Evolutionary conservation across 2,797 vertebrate species (phyloP).

Genomic region (Strix occidentalis): DNA sequence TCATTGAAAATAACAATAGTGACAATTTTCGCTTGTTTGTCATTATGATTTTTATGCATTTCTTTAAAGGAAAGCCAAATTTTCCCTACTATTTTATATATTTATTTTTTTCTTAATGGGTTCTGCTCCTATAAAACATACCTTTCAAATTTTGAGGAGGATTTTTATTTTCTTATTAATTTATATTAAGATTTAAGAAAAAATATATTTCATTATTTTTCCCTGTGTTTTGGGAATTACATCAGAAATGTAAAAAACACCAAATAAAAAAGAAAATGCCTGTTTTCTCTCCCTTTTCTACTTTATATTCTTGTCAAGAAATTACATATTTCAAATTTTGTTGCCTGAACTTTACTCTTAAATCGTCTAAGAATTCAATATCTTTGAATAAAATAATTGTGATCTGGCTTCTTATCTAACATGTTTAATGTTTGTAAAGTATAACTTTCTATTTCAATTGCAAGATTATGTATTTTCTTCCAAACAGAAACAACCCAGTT

Average conservation of each 20-base stretch:
- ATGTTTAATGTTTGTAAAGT: not conserved
- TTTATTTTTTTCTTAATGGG: not conserved
- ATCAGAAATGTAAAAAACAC: not conserved
- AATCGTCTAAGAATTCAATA: not conserved
- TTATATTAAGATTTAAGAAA: not conserved
- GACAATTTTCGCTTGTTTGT: not conserved
- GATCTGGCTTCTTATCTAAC: not conserved
- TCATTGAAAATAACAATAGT: not conserved
- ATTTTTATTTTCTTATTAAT: not conserved
- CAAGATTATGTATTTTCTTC: not conserved
- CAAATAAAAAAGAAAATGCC: not conserved
- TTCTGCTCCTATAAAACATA: not conserved
- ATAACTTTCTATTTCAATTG: not conserved
- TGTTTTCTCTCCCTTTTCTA: not conserved
- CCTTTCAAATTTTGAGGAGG: not conserved
- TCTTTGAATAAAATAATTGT: not conserved
- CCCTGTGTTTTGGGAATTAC: not conserved
- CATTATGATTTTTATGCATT: not conserved
- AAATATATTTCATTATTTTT: not conserved
- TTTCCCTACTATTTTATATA: not conserved
- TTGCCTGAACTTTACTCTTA: not conserved
- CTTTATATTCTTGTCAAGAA: not conserved
- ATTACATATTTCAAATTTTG: not conserved
- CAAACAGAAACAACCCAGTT: not conserved
- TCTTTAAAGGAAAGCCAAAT: not conserved